Evolutionary conservation across 2,888 invertebrate species (phyloP).

Genomic region (Mythimna impura): DNA sequence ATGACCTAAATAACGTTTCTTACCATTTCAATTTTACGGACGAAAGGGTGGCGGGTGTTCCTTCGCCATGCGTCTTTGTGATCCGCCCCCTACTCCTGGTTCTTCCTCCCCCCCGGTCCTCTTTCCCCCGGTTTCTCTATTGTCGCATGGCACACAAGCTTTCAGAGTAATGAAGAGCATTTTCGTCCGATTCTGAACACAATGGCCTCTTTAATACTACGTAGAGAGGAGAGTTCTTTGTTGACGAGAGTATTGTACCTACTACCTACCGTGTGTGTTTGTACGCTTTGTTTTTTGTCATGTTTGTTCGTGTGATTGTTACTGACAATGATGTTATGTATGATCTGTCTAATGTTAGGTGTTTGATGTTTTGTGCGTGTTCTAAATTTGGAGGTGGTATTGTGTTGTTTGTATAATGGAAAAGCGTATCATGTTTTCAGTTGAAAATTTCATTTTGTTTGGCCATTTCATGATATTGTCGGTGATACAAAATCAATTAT

Average conservation of each 20-base stretch:
- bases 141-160: conserved; percentile 90
- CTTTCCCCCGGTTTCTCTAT: conserved; percentile 78
- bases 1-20: conserved; percentile 90
- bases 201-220: conserved; percentile 89
- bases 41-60: conserved; percentile 86
- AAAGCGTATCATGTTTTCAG: neutral
- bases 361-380: conserved; percentile 64
- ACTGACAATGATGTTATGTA: conserved; percentile 76
- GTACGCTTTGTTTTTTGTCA: conserved; percentile 77
- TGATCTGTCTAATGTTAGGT: conserved; percentile 70
- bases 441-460: neutral
- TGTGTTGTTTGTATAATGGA: neutral
- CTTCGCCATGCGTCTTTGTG: conserved; percentile 87
- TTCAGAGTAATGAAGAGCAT: conserved; percentile 91
- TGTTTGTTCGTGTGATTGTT: conserved; percentile 86
- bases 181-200: conserved; percentile 90
- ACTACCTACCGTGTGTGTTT: conserved; percentile 83
- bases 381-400: conserved; percentile 46
- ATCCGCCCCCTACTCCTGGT: conserved; percentile 69
- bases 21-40: conserved; percentile 90
- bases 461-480: neutral
- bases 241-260: conserved; percentile 83
- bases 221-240: conserved; percentile 88
- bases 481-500: neutral
- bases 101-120: conserved; percentile 50